Evolutionary conservation across 2,888 invertebrate species (phyloP).

Genomic region (Thysanoteuthis rhombus): DNA sequence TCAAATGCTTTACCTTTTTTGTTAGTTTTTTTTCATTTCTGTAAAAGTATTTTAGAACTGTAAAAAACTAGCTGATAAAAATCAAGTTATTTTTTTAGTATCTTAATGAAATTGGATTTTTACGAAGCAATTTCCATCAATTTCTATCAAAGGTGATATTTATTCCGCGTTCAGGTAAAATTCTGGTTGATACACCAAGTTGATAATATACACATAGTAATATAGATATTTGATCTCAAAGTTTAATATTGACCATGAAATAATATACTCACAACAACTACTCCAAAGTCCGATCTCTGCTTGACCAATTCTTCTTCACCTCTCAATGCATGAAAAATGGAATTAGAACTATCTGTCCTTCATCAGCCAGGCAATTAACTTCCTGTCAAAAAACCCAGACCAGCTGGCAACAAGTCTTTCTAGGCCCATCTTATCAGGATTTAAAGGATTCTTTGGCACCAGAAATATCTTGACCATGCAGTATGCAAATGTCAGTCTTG

Average conservation of each 20-base stretch:
- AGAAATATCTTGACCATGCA: not conserved
- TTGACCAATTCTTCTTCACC: not conserved
- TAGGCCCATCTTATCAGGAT: not conserved
- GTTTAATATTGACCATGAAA: not conserved
- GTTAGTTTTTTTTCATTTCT: not conserved
- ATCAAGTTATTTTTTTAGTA: not conserved
- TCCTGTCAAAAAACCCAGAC: not conserved
- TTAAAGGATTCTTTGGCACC: not conserved
- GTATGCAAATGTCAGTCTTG: not conserved
- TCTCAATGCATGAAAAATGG: not conserved
- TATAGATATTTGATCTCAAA: not conserved
- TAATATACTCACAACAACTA: not conserved
- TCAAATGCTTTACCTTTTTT: not conserved
- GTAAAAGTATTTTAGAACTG: not conserved
- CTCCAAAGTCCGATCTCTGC: not conserved
- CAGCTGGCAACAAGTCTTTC: not conserved
- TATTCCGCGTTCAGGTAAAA: not conserved
- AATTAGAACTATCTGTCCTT: not conserved
- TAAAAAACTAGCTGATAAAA: not conserved
- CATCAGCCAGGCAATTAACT: constrained; percentile 12
- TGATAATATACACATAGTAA: not conserved
- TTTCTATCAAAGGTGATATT: not conserved
- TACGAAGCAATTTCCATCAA: not conserved
- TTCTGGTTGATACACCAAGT: not conserved
- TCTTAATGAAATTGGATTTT: not conserved